Evolutionary conservation across 2,113 vertebrate species (phyloP), one percentile per base, ranked within the genome.

Genomic region (Dasypus novemcinctus): DNA sequence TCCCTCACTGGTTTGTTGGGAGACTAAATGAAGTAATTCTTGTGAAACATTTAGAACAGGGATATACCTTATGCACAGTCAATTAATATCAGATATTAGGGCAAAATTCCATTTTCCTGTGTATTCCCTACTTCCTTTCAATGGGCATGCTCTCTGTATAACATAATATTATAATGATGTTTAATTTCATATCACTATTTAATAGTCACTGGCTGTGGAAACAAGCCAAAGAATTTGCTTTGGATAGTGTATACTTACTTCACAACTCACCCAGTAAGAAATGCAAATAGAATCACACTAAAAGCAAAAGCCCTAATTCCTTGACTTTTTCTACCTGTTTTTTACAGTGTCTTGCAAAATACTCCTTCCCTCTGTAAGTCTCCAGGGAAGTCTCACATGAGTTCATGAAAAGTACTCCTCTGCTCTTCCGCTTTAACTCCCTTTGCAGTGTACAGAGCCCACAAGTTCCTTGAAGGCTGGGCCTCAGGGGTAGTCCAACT

Each of bases 161-260:
- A 54, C 27, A 76, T 36, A 74, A 78, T 46, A 57, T 20, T 20
- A 15, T 31, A 81, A 3, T 52, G 61, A 49, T 88, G 31, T 88
- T 79, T 94, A 69, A 91, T 85, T 88, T 94, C 41, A 66, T n/a
- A 57, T 43, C 41, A 11, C 54, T 71, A 83, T 83, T 78, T 43
- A 69, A 5, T 31, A 78, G 21, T 43, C 33, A 15, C n/a, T 68
- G 63, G 12, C 46, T 52, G 68, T 38, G 49, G 74, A 92, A 90
- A 74, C 20, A 79, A 41, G 9, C n/a, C 59, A 20, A 81, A 93
- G 52, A 92, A 52, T 87, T 91, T 59, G n/a, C 64, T 89, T 64
- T 49, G 10, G 9, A 61, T 15, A 41, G 38, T 41, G 31, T 64
- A 20, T 69, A 52, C 36, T 38, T 17, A 71, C 63, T 78, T 89